These are phyloP conservation scores for Pygoscelis antarcticus DNA, from an alignment of 2,113 vertebrate genomes.

Conservation along the genomic window DNA sequence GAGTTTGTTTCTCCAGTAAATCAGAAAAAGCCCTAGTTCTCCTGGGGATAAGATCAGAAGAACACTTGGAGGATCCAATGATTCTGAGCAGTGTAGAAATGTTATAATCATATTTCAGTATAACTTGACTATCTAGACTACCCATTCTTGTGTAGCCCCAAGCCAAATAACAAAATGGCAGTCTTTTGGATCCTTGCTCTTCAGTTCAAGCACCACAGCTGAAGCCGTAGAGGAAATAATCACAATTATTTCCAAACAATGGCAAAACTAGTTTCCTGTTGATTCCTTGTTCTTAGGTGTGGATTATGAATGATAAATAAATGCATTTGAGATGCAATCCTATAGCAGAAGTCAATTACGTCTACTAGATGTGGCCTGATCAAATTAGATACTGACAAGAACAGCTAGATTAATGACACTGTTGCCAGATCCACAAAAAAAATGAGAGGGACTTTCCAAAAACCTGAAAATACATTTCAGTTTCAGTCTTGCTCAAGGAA, in stretches of 20 bases:
- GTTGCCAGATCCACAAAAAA: not conserved
- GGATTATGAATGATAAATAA: not conserved
- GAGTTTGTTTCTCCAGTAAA: not conserved
- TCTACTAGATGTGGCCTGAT: not conserved
- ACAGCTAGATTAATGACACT: not conserved
- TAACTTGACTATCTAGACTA: not conserved
- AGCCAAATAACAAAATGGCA: not conserved
- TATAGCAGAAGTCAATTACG: not conserved
- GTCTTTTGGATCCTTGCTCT: not conserved
- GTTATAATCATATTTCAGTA: not conserved
- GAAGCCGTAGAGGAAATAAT: not conserved
- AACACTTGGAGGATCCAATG: not conserved
- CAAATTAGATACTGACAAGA: not conserved
- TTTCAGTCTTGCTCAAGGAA: not conserved
- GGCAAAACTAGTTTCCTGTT: not conserved
- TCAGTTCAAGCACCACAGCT: not conserved
- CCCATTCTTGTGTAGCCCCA: not conserved
- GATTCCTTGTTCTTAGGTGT: not conserved
- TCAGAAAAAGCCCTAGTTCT: not conserved
- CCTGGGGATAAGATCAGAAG: not conserved
- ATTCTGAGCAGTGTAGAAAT: not conserved
- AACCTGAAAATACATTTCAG: not conserved
- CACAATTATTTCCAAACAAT: not conserved
- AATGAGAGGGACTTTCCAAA: not conserved
- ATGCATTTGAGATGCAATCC: not conserved